These are phyloP conservation scores for Fragum sueziense DNA, from an alignment of 2,888 invertebrate genomes.

Conservation along the genomic window DNA sequence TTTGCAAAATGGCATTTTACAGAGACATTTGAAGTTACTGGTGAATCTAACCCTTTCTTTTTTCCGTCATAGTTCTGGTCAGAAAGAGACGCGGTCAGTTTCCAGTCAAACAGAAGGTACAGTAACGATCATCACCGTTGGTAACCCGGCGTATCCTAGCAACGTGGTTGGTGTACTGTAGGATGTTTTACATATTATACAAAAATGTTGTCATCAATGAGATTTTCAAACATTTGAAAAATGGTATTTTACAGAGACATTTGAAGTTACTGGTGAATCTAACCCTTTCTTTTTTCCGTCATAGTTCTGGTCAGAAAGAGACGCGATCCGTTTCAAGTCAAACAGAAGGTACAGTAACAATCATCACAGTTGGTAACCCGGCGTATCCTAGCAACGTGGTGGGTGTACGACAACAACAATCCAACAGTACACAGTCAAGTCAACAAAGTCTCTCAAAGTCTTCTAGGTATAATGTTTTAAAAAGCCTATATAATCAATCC, in stretches of 20 bases:
- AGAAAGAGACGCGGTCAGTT: slow-evolving; percentile 73
- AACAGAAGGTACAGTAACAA: slow-evolving; percentile 80
- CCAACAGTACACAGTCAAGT: slow-evolving; percentile 67
- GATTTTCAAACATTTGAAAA: too few species aligned
- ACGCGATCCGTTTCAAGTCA: slow-evolving; percentile 78
- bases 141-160: slow-evolving; percentile 76
- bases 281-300: not conserved
- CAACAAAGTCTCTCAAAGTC: slow-evolving; percentile 72
- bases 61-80: slow-evolving; percentile 53
- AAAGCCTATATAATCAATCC: too few species aligned
- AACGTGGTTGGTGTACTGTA: slow-evolving; percentile 68
- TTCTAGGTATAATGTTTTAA: slow-evolving; percentile 62
- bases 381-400: slow-evolving; percentile 73
- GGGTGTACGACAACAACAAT: slow-evolving; percentile 67
- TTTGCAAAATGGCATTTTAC: not conserved
- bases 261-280: not conserved
- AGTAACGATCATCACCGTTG: slow-evolving; percentile 80
- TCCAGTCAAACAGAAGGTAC: slow-evolving; percentile 80
- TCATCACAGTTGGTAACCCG: slow-evolving; percentile 80
- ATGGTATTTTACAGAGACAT: not conserved
- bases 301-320: slow-evolving; percentile 66
- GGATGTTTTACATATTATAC: not conserved
- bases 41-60: not conserved
- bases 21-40: not conserved
- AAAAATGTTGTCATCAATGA: too few species aligned